Evolutionary conservation across 30 jellyfish, hydroid and myxozoan genomes (phyloP).

Genomic region (Aurelia sp.): DNA sequence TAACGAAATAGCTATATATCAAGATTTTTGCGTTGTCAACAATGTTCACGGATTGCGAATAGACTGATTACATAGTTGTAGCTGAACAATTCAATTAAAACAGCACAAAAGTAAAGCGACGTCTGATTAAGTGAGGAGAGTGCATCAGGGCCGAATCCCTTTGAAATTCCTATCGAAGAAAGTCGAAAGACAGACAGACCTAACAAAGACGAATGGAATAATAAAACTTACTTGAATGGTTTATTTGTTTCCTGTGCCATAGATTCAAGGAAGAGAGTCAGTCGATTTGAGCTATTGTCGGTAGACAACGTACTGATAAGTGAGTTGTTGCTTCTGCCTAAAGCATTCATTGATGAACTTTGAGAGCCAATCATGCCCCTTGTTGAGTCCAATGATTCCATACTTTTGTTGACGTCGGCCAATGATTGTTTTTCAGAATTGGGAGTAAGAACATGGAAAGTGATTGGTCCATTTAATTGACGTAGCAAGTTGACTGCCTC

Average conservation of each 20-base stretch:
- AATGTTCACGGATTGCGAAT: too few species aligned
- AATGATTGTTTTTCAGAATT: conserved; percentile 44
- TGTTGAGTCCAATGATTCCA: conserved; percentile 22
- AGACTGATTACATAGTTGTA: too few species aligned
- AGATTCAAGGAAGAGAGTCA: conserved; percentile 32
- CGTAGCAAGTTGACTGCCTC: conserved; percentile 53
- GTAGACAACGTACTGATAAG: conserved; percentile 31
- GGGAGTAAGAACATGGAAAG: conserved; percentile 71
- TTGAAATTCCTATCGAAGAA: too few species aligned
- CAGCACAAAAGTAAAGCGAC: too few species aligned
- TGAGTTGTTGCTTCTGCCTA: conserved; percentile 24
- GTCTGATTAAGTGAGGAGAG: too few species aligned
- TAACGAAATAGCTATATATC: too few species aligned
- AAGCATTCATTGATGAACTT: conserved; percentile 32
- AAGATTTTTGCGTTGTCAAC: too few species aligned
- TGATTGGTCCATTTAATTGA: conserved; percentile 66
- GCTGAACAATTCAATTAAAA: too few species aligned
- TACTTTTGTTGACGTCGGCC: neutral
- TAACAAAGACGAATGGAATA: neutral
- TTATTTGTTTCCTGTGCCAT: conserved; percentile 17
- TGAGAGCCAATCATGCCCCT: conserved; percentile 23
- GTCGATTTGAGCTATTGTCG: conserved; percentile 38
- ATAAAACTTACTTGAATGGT: conserved; percentile 13
- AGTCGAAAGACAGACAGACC: neutral
- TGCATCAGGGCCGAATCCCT: too few species aligned